Conservation (phyloP, 2,113 vertebrate species). For the Lasiurus cinereus region DNA sequence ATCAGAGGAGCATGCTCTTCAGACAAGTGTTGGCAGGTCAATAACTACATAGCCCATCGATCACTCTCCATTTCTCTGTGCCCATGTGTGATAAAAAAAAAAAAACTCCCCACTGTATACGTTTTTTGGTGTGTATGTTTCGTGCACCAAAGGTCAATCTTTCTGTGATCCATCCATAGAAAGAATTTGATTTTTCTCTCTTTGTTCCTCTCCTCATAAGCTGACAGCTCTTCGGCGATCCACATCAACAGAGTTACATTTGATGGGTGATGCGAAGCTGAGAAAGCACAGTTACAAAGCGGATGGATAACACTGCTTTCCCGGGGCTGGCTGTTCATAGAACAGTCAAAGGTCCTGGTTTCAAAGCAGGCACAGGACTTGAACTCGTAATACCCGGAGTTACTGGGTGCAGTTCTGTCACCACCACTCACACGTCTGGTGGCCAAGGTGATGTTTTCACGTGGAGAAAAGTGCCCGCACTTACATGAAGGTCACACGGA, state of each 20-base stretch:
- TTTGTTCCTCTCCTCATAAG: conserved; percentile 36
- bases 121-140: background rate
- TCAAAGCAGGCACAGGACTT: background rate
- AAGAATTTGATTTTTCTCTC: background rate
- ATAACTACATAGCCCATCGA: conserved; percentile 62
- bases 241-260: background rate
- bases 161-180: conserved; percentile 30
- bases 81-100: background rate
- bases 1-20: conserved; percentile 44
- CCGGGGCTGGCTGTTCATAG: background rate
- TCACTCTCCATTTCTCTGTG: conserved; percentile 50
- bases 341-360: background rate
- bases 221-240: background rate
- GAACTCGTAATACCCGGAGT: background rate
- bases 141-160: conserved; percentile 34
- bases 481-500: background rate
- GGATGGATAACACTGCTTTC: background rate
- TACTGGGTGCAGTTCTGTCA: background rate
- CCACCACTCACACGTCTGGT: background rate
- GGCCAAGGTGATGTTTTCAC: background rate
- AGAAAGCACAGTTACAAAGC: background rate
- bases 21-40: conserved; percentile 59
- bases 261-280: background rate
- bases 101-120: conserved; percentile 41
- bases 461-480: background rate